Evolutionary conservation across 2,797 vertebrate species (phyloP), one percentile per base, ranked within the genome.

Genomic region (Rhinella marina): DNA sequence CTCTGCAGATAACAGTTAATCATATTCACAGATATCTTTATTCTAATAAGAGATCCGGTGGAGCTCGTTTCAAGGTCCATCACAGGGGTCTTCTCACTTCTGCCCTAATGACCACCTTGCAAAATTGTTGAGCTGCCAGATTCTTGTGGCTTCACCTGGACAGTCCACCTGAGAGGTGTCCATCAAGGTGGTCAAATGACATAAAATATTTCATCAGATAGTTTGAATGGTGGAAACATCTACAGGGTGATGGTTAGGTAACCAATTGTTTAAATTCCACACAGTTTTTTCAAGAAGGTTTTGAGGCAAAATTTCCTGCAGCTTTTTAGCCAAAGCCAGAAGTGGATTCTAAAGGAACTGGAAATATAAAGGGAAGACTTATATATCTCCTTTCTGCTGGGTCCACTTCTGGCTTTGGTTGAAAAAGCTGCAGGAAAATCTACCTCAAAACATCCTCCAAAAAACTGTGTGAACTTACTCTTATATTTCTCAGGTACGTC

Each of bases 1-100:
- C 83, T 61, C 41, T 76, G 72, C 72, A 76, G 72, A 85, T 50
- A 85, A 50, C 21, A 76, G 23, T 62, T 76, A 85, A 77, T 85
- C 72, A 76, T 57, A 25, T 61, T 61, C 57, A 84, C 68, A 77
- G 16, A 59, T 62, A 21, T 76, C 73, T 85, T 78, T 78, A 78
- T 78, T 64, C 50, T 61, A 23, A 52, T 16, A 29, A 8, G 13
- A 57, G 50, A 3, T 27, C 21, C 23, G 17, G 17, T 2, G 32
- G 16, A 27, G 5, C 23, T 82, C 10, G 64, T 19, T 21, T 64
- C 59, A 16, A 25, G 80, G 61, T 25, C 32, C 19, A 25, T 52
- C 29, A 62, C 25, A 23, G 41, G 0, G 73, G 73, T 50, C 73
- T 50, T n/a, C 41, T 23, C 41, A 68, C 23, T 76, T 50, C 41